Base-by-base conservation (phyloP, 2,113 vertebrate species). In the Pampusana beccarii region DNA sequence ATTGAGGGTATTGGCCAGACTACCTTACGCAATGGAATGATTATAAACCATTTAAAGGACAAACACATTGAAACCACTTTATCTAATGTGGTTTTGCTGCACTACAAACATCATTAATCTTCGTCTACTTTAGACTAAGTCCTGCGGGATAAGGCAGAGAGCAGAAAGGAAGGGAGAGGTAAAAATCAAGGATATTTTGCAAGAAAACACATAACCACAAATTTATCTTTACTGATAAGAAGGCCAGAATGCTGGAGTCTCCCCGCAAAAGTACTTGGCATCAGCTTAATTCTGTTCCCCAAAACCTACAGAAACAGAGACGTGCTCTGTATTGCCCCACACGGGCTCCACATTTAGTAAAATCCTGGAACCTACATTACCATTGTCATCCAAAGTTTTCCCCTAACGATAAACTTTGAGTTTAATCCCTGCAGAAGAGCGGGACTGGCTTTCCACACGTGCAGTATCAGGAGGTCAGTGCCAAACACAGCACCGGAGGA, bases 401-500 rank as follows among this genome's bases (percentile, higher is more conserved):
- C 26, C 16, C 8, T 28, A 24, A 4, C 2, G 3, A 48, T 10
- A 13, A 66, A 15, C 8, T 29, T 70, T 40, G 17, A n/a, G 17
- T 34, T 48, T 6, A 21, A 56, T 5, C 31, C 25, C 74, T 2
- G 13, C 5, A 3, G 9, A 48, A 57, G 51, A 0, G 2, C 36
- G 24, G 69, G 65, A 11, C 34, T 16, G 18, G 29, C 50, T 78
- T 75, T 33, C 54, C 73, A 48, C 34, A 44, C 0, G 0, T 7
- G 62, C 20, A 15, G 57, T 10, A 13, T 7, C 17, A 61, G 33
- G 26, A 33, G 31, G 36, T 2, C 50, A 5, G 17, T 16, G 34
- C 69, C 3, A 0, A 67, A 38, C 38, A 8, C 53, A 26, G 0
- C 0, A 0, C 29, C 34, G 8, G 5, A 46, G 51, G 40, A 80